Percentiles rank a stretch among this genome's conserved stretches.
phyloP scores from a whole-genome alignment of 2,888 invertebrate species.

The Drosophila acutilabella region DNA sequence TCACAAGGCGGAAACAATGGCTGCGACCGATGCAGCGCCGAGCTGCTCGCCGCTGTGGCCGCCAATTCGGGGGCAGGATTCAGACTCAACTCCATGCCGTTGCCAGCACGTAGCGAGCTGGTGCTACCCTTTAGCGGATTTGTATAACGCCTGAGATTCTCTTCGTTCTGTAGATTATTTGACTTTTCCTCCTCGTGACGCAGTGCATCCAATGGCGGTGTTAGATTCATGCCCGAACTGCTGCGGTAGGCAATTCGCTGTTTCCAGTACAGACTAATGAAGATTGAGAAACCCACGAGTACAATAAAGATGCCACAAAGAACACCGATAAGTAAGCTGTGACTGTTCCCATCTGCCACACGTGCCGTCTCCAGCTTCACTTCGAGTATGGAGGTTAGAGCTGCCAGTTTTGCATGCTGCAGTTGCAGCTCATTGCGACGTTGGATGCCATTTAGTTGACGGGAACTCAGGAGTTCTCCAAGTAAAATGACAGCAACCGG shows the following conservation, averaged over 20 bases:
- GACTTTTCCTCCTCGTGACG: slow-evolving; percentile 94
- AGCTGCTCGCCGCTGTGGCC: slow-evolving; percentile 85
- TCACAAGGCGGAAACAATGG: slow-evolving; percentile 84
- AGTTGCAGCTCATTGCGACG: slow-evolving; percentile 84
- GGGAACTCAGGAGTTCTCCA: slow-evolving; percentile 88
- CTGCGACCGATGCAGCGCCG: slow-evolving; percentile 83
- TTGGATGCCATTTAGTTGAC: slow-evolving; percentile 83
- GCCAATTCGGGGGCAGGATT: slow-evolving; percentile 84
- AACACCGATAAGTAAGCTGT: slow-evolving; percentile 85
- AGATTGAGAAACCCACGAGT: slow-evolving; percentile 85
- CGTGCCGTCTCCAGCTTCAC: slow-evolving; percentile 91
- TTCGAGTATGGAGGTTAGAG: slow-evolving; percentile 90
- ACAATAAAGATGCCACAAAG: slow-evolving; percentile 85
- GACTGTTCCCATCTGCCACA: slow-evolving; percentile 84
- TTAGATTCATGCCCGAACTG: slow-evolving; percentile 86
- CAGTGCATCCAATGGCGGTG: slow-evolving; percentile 87
- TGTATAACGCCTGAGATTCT: slow-evolving; percentile 93
- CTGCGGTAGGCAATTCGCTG: slow-evolving; percentile 86
- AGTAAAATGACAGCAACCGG: slow-evolving; percentile 87
- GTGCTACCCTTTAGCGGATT: slow-evolving; percentile 90
- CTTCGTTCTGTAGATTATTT: slow-evolving; percentile 96
- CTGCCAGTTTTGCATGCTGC: slow-evolving; percentile 87
- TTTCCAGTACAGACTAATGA: slow-evolving; percentile 86
- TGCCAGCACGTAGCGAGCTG: slow-evolving; percentile 86
- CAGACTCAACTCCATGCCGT: slow-evolving; percentile 85